Base-by-base conservation (phyloP, 2,113 vertebrate species). In the Siniperca knerii region DNA sequence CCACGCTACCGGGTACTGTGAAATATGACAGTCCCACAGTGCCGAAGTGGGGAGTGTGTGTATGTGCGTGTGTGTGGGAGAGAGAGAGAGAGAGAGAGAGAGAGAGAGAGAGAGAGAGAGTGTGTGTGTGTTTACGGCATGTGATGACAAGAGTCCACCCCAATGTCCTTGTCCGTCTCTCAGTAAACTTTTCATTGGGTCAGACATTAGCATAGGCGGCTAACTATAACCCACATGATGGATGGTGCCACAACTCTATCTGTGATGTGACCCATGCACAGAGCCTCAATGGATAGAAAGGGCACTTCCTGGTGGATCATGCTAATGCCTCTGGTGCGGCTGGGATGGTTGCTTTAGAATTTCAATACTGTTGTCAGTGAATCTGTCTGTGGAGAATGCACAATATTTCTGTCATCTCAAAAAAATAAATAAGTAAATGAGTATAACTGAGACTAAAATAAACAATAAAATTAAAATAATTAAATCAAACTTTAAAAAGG, bases 181-280 rank as follows among this genome's bases (percentile, higher is more conserved):
- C 89, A 86, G 92, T 95, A 95, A 95, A 95, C 93, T 95, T 94
- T 95, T 94, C 89, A 93, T 91, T 92, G 93, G 94, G 91, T 93
- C 92, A 92, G 89, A 92, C 91, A 96, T 96, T 95, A 95, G 92
- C 94, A 91, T 94, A 92, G 93, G 88, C 89, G 81, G 92, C 90
- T 92, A 95, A 95, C 93, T 95, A 94, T 95, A 94, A 93, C 93
- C 93, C 87, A 90, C 93, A 95, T 95, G 94, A 95, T 95, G 94
- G 94, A 95, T 95, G 94, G 92, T 93, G 92, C 90, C 92, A 92
- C 90, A 92, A 81, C 93, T 93, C 92, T 93, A 91, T 94, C 92
- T 95, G 94, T 93, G 94, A 95, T 93, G 92, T 95, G 94, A 95
- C 94, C 93, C 93, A 88, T 94, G 92, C 92, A 93, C 87, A 23